Conservation (phyloP, 2,888 invertebrate species). For the Drosophila histrio region DNA sequence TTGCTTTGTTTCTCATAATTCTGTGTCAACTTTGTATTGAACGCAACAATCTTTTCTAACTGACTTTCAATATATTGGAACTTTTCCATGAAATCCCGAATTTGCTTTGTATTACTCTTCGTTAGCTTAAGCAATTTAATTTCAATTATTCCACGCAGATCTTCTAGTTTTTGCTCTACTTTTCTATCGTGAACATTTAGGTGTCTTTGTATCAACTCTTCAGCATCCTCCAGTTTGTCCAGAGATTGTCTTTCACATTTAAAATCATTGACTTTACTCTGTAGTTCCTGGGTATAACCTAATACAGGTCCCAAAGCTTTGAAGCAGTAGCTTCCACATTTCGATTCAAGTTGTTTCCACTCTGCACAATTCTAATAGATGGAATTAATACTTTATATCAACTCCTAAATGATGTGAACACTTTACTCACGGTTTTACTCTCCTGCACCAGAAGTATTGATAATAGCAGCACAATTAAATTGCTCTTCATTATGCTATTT, state of each 20-base stretch:
- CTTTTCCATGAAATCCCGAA: no score
- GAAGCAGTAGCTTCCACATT: slow-evolving; percentile 3
- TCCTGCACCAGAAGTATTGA: neutral
- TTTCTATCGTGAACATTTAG: neutral
- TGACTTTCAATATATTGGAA: no score
- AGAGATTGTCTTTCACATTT: neutral
- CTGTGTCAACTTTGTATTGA: no score
- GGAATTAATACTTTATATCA: neutral
- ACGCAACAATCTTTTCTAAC: no score
- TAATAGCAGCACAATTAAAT: neutral
- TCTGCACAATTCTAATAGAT: neutral
- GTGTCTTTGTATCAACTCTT: neutral
- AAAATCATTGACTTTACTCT: neutral
- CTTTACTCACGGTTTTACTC: neutral
- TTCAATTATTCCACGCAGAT: neutral
- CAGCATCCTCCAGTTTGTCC: neutral
- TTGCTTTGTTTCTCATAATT: no score
- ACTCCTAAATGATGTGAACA: no score
- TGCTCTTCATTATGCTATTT: neutral
- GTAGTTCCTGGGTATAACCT: neutral
- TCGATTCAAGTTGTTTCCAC: neutral
- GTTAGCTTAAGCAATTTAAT: no score
- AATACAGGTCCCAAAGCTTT: neutral
- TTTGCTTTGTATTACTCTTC: no score
- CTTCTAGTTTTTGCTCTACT: neutral